Conservation (phyloP, 2,797 vertebrate genomes). For the Argentina silus region DNA sequence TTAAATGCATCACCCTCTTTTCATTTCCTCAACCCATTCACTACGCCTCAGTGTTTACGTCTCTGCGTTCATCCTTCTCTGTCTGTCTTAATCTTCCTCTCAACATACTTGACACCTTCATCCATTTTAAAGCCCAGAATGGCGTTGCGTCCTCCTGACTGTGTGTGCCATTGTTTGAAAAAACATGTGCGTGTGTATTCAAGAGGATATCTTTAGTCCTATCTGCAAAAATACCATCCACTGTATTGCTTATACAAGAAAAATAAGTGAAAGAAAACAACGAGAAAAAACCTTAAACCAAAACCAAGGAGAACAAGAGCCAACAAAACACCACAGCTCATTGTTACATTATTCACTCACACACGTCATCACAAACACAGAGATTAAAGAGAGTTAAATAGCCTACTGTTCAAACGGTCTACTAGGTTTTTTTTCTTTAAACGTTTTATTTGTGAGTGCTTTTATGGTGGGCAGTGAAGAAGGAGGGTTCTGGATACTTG, state of each 20-base stretch:
- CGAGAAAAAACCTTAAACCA: constrained; percentile 49
- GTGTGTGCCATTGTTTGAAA: constrained; percentile 48
- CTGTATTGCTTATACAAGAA: constrained; percentile 66
- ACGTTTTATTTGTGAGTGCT: constrained; percentile 37
- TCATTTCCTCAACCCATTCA: background rate
- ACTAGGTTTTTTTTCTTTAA: constrained; percentile 52
- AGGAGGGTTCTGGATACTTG: constrained; percentile 20
- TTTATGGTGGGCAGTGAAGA: constrained; percentile 21
- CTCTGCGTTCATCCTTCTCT: background rate
- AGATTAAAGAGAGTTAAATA: constrained; percentile 69
- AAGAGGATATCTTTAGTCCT: constrained; percentile 47
- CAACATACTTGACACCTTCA: constrained; percentile 26
- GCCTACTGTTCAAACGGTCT: constrained; percentile 73
- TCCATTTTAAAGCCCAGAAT: constrained; percentile 26
- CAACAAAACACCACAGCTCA: constrained; percentile 61
- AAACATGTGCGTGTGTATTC: constrained; percentile 63
- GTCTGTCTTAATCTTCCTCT: background rate
- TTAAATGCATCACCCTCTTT: background rate
- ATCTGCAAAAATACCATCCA: constrained; percentile 38
- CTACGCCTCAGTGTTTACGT: background rate
- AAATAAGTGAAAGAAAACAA: constrained; percentile 51
- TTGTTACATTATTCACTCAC: constrained; percentile 72
- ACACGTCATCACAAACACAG: constrained; percentile 78
- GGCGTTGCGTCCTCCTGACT: constrained; percentile 28
- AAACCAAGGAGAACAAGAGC: constrained; percentile 26